phyloP scores from a whole-genome alignment of 2,113 vertebrate genomes.

The Dolichotis patagonum region DNA sequence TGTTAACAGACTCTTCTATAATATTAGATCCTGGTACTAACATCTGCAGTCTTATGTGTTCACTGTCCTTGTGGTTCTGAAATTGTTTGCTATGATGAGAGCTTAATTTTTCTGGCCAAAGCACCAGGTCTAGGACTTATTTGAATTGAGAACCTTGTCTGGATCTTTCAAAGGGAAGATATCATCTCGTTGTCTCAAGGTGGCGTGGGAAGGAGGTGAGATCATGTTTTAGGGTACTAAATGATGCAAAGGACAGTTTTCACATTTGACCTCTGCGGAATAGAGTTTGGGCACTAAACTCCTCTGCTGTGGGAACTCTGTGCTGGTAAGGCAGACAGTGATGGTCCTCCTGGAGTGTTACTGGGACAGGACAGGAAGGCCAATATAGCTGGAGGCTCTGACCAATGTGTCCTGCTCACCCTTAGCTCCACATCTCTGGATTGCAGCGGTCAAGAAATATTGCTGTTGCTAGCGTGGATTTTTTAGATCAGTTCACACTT shows the following conservation, averaged over 20 bases:
- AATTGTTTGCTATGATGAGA: background rate
- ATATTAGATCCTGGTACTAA: background rate
- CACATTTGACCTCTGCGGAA: background rate
- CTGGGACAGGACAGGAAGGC: background rate
- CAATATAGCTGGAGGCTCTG: background rate
- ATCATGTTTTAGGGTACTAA: background rate
- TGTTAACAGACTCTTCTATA: background rate
- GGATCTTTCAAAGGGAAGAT: background rate
- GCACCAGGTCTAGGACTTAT: background rate
- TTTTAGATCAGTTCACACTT: background rate
- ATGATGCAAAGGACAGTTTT: background rate
- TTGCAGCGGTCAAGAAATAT: background rate
- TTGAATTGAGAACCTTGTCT: background rate
- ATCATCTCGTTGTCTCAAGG: background rate
- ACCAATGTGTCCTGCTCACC: too few relatives aligned
- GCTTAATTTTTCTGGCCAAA: background rate
- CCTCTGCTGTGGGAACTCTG: background rate
- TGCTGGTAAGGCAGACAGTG: background rate
- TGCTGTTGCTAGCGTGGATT: background rate
- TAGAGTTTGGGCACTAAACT: background rate
- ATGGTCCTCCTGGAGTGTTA: background rate
- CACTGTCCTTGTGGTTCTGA: background rate
- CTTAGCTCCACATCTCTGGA: background rate
- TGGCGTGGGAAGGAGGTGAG: background rate
- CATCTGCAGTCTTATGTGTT: background rate